Base-by-base conservation (phyloP, 1,140 invertebrate species). In the Brachionus sp. region DNA sequence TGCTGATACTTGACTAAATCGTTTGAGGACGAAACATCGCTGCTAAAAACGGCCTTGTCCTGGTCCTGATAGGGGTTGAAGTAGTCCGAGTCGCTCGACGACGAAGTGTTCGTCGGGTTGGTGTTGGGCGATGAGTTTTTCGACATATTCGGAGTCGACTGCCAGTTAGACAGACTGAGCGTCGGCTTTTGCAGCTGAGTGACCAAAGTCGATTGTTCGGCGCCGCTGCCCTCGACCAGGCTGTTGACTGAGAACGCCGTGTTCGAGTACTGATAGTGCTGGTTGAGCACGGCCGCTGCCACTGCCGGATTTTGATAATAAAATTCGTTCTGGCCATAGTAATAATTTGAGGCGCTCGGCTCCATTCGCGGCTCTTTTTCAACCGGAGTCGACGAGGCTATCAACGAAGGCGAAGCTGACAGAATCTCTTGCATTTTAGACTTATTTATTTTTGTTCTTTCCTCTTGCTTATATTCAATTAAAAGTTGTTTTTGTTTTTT, bases 51-150 rank as follows among this genome's bases (percentile, higher is more conserved):
- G 2, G 7, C 1, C 13, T 64, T 64, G 29, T 64, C 62, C 16
- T 37, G 66, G 6, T 70, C 66, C 19, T 42, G 66, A 33, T 70
- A 70, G 16, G 37, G 16, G 16, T 42, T 39, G 42, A 46, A 75
- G 29, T 75, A 75, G 23, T 75, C 70, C n/a, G 70, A 75, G 19
- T 75, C 70, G 39, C 70, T 75, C 7, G 70, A 75, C 5, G 70
- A 75, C 0, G 70, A 75, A 5, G 70, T 75, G 25, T 75, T 75
- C 1, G 70, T 75, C 19, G 37, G 37, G 33, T 75, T 75, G 25
- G 70, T 75, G 39, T 75, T 75, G 16, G 70, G 70, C 13, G 70
- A 75, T 3, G 70, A 75, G 44, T 75, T 75, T 75, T 75, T 75
- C 3, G 70, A 75, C 37, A 75, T 25, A 16, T 42, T 25, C 10